Evolutionary conservation across 2,888 invertebrate species (phyloP), one percentile per base, ranked within the genome.

Genomic region (Neelides folsomi): DNA sequence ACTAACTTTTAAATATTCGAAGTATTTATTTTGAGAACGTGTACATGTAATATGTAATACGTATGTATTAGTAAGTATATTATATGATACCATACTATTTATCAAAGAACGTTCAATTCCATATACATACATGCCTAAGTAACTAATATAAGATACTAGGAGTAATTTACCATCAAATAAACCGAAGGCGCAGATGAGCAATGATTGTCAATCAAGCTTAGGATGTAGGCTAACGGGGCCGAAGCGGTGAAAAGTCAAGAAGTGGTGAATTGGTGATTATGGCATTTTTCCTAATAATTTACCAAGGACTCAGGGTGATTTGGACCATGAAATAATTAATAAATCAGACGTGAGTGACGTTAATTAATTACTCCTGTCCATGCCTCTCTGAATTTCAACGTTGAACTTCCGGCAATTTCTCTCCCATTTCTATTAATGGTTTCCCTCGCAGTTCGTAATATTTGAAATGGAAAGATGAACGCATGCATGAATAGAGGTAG

Each of bases 271-370:
- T 3, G 27, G 27, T 27, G 27, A 27, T 27, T 27, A 27, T 7
- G 27, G 27, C 27, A 27, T 27, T 27, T 27, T 27, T 27, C 27
- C 27, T 27, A 27, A 27, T 27, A 27, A 27, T 27, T 27, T 27
- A 27, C 27, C 27, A 27, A 27, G 27, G 44, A 34, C 27, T 44
- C 34, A 20, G 41, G n/a, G 19, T 49, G 45, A 41, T 49, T 43
- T 50, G 53, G 47, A 54, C 50, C 47, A n/a, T 46, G 34, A 35
- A 47, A 39, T 50, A 54, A 50, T 54, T 47, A 54, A 54, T 54
- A 47, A 50, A 50, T 54, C 53, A 50, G 47, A 43, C 50, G 41
- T 54, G 53, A 54, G 47, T 54, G 53, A 54, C 50, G 50, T 50
- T 54, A 54, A 54, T 54, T 54, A 54, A 54, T 50, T 46, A 50